A percentile compares a stretch with the other conserved stretches of the same genome.
phyloP scores from a whole-genome alignment of 35 echinoderm and acorn worm genomes.

The Eucidaris tribuloides region DNA sequence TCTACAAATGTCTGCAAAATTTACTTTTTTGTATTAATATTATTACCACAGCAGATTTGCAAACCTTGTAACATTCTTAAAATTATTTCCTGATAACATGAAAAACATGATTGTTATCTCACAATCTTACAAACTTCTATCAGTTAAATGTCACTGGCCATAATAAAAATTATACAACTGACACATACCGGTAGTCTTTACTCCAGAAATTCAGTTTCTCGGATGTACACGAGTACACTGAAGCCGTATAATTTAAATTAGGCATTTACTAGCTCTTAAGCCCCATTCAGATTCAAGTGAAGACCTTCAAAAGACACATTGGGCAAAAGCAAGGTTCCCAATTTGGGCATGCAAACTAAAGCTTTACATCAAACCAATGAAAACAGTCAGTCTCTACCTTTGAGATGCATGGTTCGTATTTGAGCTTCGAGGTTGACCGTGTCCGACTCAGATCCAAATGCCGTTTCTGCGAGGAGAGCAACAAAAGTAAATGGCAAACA shows the following conservation, averaged over 20 bases:
- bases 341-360: neutral
- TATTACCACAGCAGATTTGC: too few relatives aligned
- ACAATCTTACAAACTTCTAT: too few relatives aligned
- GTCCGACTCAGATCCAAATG: constrained; percentile 30
- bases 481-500: too few relatives aligned
- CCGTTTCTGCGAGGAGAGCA: too few relatives aligned
- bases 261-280: neutral
- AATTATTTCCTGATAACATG: too few relatives aligned
- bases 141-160: too few relatives aligned
- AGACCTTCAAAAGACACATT: neutral
- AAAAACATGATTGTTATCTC: too few relatives aligned
- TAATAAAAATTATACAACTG: too few relatives aligned
- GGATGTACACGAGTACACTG: neutral
- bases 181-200: too few relatives aligned
- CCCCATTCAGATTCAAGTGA: neutral
- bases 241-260: neutral
- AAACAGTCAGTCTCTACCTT: constrained; percentile 28
- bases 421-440: constrained; percentile 51
- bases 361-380: neutral
- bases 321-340: neutral
- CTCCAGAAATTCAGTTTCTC: neutral
- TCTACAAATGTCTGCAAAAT: too few relatives aligned
- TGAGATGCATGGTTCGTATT: constrained; percentile 61
- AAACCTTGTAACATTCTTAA: too few relatives aligned
- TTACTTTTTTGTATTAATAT: too few relatives aligned